Percentiles rank a stretch among this genome's conserved stretches.
Evolutionary conservation across 2,888 invertebrate genomes (phyloP).

Genomic region (Empis livida): DNA sequence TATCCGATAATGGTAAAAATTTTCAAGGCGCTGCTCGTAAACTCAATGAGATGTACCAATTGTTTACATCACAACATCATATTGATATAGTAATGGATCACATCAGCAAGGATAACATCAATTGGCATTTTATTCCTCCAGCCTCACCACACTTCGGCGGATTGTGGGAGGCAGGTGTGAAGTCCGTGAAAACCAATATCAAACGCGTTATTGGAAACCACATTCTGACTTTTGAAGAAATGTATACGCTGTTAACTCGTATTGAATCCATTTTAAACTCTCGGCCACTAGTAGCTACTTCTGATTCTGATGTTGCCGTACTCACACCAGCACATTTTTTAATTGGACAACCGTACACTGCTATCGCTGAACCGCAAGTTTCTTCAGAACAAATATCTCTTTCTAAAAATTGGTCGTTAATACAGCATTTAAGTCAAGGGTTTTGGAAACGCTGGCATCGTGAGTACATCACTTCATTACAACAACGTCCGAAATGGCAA

Average conservation of each 20-base stretch:
- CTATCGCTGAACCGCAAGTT: constrained; percentile 1
- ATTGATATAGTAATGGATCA: constrained; percentile 1
- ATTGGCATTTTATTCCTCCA: constrained; percentile 10
- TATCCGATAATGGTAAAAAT: no score
- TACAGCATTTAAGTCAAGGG: no score
- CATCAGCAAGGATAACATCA: not conserved
- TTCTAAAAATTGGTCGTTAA: no score
- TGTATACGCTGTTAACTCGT: constrained; percentile 10
- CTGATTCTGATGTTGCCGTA: constrained; percentile 8
- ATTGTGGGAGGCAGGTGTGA: not conserved
- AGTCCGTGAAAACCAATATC: constrained; percentile 8
- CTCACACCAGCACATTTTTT: constrained; percentile 7
- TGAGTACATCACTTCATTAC: no score
- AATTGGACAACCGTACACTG: constrained; percentile 5
- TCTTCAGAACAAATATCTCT: no score
- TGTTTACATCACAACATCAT: constrained; percentile 4
- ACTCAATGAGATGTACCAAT: constrained; percentile 6
- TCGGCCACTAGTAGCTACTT: no score
- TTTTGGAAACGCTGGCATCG: no score
- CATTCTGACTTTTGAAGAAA: constrained; percentile 8
- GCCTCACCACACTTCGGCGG: not conserved
- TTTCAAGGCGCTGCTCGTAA: not conserved
- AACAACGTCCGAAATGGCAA: no score
- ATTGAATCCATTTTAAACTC: constrained; percentile 7
- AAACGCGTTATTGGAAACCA: constrained; percentile 6